These are phyloP conservation scores for Regulus satrapa DNA, from an alignment of 2,113 vertebrate species.

Conservation along the genomic window DNA sequence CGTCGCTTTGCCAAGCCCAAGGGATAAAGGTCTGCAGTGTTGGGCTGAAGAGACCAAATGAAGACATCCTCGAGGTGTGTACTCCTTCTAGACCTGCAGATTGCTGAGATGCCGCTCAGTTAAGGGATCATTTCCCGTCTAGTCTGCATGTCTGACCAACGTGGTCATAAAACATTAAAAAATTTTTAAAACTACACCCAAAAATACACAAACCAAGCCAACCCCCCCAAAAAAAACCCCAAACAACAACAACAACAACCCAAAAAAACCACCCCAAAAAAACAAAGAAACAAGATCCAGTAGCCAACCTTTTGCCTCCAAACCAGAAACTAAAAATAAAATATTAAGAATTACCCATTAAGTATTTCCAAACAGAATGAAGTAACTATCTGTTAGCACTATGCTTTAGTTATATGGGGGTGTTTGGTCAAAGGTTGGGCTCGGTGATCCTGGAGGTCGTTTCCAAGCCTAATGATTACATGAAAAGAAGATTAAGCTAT, in stretches of 20 bases:
- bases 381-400: neutral
- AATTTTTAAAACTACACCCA: too few species aligned
- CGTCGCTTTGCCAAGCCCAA: neutral
- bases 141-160: neutral
- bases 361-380: neutral
- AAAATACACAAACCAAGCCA: neutral
- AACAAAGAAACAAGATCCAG: neutral
- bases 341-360: accelerated
- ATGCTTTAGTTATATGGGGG: neutral
- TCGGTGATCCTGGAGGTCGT: neutral
- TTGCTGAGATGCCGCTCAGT: neutral
- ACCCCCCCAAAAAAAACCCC: too few species aligned
- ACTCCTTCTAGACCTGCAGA: neutral
- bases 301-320: accelerated
- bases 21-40: neutral
- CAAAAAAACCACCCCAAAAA: neutral
- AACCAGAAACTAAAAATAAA: neutral
- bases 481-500: neutral
- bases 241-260: too few species aligned
- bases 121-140: neutral
- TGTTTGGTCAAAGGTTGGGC: neutral
- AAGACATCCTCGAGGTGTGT: neutral
- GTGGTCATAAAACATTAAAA: neutral
- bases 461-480: neutral
- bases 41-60: neutral